Conservation (phyloP, 2,113 vertebrate species). For the Ictalurus punctatus region DNA sequence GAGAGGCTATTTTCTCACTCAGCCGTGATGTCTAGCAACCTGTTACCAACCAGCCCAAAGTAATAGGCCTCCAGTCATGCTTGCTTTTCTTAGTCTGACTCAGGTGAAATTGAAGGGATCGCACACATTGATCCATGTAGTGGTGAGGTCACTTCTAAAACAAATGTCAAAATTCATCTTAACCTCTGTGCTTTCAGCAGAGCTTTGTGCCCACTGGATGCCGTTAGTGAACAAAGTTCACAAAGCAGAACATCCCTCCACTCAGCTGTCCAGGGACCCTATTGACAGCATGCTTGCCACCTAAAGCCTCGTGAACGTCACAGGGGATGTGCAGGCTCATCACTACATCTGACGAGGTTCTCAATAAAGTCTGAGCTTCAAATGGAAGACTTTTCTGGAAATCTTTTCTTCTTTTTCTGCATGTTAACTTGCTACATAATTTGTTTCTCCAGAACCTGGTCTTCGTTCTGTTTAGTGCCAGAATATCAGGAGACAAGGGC, state of each 20-base stretch:
- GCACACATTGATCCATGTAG: constrained; percentile 64
- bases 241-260: neutral
- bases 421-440: constrained; percentile 3
- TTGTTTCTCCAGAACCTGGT: neutral
- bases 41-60: constrained; percentile 48
- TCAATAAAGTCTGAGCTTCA: neutral
- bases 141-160: constrained; percentile 64
- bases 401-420: neutral
- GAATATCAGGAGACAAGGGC: neutral
- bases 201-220: constrained; percentile 4
- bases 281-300: neutral
- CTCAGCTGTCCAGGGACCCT: neutral
- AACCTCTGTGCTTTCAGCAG: constrained; percentile 33
- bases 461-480: neutral
- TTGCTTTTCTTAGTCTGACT: constrained; percentile 59
- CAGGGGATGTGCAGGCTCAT: neutral
- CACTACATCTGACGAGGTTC: neutral
- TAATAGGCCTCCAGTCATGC: constrained; percentile 52
- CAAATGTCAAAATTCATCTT: constrained; percentile 64
- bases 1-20: constrained; percentile 27
- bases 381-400: neutral
- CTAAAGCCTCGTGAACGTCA: neutral
- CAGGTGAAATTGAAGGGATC: constrained; percentile 68
- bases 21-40: constrained; percentile 47
- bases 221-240: neutral